Percentiles rank a stretch among this genome's conserved stretches.
phyloP scores from a whole-genome alignment of 2,888 invertebrate genomes.

The Catocala fraxini region DNA sequence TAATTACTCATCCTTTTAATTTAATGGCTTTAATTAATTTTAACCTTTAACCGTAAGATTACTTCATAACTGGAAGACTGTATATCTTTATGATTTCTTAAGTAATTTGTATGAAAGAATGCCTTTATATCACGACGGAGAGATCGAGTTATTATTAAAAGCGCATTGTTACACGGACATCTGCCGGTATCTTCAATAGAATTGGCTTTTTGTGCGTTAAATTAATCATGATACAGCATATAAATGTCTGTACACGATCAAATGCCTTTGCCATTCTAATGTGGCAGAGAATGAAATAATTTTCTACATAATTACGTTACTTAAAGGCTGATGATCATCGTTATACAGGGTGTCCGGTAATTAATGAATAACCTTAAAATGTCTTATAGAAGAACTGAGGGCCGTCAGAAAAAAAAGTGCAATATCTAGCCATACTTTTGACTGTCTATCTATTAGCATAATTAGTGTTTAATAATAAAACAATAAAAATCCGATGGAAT shows the following conservation, averaged over 20 bases:
- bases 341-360: too few relatives aligned
- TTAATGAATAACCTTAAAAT: too few relatives aligned
- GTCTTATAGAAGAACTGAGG: too few relatives aligned
- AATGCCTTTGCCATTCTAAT: slow-evolving; percentile 28
- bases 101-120: slow-evolving; percentile 37
- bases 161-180: slow-evolving; percentile 68
- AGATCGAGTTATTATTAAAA: slow-evolving; percentile 60
- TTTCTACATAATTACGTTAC: neutral
- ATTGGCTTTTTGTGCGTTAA: slow-evolving; percentile 54
- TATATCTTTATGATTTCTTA: slow-evolving; percentile 19
- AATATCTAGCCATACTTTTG: too few relatives aligned
- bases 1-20: slow-evolving; percentile 26
- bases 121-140: slow-evolving; percentile 38
- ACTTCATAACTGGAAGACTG: slow-evolving; percentile 16
- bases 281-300: neutral
- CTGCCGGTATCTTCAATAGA: slow-evolving; percentile 65
- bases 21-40: slow-evolving; percentile 11
- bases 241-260: slow-evolving; percentile 34
- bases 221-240: slow-evolving; percentile 56
- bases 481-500: too few relatives aligned
- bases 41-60: slow-evolving; percentile 21
- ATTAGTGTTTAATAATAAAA: too few relatives aligned
- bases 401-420: too few relatives aligned
- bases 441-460: too few relatives aligned
- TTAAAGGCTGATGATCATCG: neutral